phyloP scores from a whole-genome alignment of 2,797 vertebrate genomes.

The Steatocranus sp. region DNA sequence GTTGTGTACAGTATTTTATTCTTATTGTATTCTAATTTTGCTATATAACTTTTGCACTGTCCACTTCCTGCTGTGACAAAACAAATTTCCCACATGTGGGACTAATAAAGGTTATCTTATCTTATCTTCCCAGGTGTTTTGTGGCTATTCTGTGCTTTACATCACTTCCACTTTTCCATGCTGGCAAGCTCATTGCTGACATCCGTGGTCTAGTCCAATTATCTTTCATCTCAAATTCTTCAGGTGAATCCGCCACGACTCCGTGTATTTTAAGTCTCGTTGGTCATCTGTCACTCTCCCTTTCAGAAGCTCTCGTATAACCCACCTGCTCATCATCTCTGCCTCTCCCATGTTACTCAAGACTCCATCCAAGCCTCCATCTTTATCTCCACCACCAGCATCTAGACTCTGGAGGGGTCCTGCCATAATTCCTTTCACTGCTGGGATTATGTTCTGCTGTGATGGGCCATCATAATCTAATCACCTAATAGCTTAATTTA shows the following conservation, averaged over 20 bases:
- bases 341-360: not conserved
- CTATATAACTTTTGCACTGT: no score
- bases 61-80: no score
- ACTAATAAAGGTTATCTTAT: no score
- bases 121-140: not conserved
- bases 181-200: not conserved
- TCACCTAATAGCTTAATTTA: not conserved
- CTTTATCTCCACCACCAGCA: not conserved
- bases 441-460: not conserved
- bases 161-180: not conserved
- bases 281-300: not conserved
- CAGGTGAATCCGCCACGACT: fast-evolving
- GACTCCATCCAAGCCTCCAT: not conserved
- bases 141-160: not conserved
- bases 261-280: fast-evolving
- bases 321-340: not conserved
- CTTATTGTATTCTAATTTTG: no score
- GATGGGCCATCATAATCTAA: not conserved
- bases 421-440: not conserved
- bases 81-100: no score
- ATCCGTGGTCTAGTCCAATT: fast-evolving
- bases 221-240: not conserved
- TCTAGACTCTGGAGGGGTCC: not conserved
- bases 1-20: no score
- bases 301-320: not conserved